Conservation (phyloP, 2,113 vertebrate species). For the Toxotes jaculatrix region DNA sequence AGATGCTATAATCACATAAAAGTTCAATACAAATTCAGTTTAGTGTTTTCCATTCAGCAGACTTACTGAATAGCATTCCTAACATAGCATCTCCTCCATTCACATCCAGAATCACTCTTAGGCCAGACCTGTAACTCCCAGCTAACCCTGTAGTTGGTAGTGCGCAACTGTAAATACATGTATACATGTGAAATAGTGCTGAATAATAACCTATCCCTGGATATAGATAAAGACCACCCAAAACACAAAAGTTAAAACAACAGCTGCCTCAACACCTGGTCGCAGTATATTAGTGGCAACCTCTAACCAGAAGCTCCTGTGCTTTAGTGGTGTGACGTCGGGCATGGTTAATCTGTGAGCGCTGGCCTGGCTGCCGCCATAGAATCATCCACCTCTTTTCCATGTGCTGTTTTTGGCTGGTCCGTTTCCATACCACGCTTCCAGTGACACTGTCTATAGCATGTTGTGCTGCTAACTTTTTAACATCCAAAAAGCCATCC, state of each 20-base stretch:
- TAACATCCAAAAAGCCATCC: constrained; percentile 47
- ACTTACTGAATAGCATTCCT: background rate
- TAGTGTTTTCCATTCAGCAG: background rate
- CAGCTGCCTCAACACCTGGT: background rate
- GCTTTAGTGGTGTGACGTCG: constrained; percentile 14
- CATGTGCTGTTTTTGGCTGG: constrained; percentile 48
- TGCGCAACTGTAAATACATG: background rate
- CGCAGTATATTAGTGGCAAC: constrained; percentile 56
- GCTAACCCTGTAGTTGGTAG: background rate
- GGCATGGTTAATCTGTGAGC: constrained; percentile 28
- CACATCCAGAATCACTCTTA: background rate
- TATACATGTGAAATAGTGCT: background rate
- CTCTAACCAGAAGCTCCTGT: constrained; percentile 43
- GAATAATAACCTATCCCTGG: background rate
- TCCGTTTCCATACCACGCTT: constrained; percentile 57
- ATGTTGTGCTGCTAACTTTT: constrained; percentile 60
- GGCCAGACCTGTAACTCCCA: background rate
- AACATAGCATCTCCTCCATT: background rate
- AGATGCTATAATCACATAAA: background rate
- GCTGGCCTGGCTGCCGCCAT: constrained; percentile 33
- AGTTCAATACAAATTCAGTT: background rate
- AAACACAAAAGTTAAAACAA: background rate
- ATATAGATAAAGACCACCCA: background rate
- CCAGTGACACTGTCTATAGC: constrained; percentile 36
- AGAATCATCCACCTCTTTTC: constrained; percentile 50